Evolutionary conservation across 2,888 invertebrate genomes (phyloP), one percentile per base, ranked within the genome.

Genomic region (Suillia variegata): DNA sequence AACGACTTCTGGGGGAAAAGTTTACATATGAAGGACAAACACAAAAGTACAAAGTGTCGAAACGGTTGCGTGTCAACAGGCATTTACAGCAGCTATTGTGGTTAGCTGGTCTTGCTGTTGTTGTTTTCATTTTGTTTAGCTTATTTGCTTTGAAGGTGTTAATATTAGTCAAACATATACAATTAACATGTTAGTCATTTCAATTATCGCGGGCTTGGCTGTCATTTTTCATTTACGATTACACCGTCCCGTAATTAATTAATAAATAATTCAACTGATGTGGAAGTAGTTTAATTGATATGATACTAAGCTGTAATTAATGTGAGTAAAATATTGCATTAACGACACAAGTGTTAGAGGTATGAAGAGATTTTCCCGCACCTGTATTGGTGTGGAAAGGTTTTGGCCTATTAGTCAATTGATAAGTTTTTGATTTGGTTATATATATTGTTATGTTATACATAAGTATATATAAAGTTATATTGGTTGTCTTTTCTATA

Each of bases 31-130:
- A 45, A 5, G 45, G 45, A n/a, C 38, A n/a, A 4, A 13, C 38
- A 8, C 6, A 17, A 17, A 8, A 20, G 3, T 18, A 45, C 20
- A 18, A 15, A 18, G 48, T 55, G 15, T 22, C 48, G 26, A 49
- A 33, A 22, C 26, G 51, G 54, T 53, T 60, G 56, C 50, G 56
- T 56, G 53, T 53, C 53, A 34, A 53, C 47, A 53, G 47, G 17
- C 17, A 49, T 58, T 48, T 49, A 47, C 45, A 24, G n/a, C 45
- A n/a, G 3, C 13, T 45, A 6, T 38, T 38, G 38, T 38, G 38
- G 15, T 38, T 38, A n/a, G 38, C n/a, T 6, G 38, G 6, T 4
- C 31, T 45, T 54, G 12, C 8, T 24, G 20, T 55, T 21, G 45
- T 50, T 38, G 42, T 62, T 54, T 38, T 58, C 54, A 55, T 49